These are phyloP conservation scores for Hydriomena furcata DNA, from an alignment of 2,888 invertebrate genomes.

Conservation along the genomic window DNA sequence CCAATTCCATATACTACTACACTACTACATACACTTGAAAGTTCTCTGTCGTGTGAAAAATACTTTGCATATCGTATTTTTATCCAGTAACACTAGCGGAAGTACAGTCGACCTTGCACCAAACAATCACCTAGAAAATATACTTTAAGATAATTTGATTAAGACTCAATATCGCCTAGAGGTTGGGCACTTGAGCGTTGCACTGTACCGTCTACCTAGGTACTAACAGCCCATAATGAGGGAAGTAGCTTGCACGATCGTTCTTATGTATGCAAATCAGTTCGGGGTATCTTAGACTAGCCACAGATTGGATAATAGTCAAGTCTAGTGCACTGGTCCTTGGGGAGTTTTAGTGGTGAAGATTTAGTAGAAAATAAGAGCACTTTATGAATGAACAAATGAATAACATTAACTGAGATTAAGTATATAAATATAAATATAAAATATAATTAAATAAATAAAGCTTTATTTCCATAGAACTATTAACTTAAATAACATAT, in stretches of 20 bases:
- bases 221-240: constrained; percentile 41
- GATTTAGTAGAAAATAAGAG: neutral
- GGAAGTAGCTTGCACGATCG: constrained; percentile 40
- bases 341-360: constrained; percentile 6
- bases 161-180: constrained; percentile 12
- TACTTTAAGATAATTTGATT: neutral
- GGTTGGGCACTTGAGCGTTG: constrained; percentile 4
- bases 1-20: constrained; percentile 11
- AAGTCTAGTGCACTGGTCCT: constrained; percentile 14
- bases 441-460: no score
- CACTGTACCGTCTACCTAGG: constrained; percentile 16
- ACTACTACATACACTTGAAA: constrained; percentile 12
- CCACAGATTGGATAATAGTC: constrained; percentile 11
- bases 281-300: constrained; percentile 28
- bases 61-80: constrained; percentile 20
- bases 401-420: no score
- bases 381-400: neutral
- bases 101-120: constrained; percentile 12
- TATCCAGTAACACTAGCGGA: constrained; percentile 19
- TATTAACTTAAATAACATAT: no score
- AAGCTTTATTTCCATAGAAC: no score
- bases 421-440: no score
- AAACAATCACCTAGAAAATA: neutral
- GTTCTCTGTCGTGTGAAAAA: constrained; percentile 24
- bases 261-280: constrained; percentile 34